Conservation (phyloP, 2,113 vertebrate species). For the Cryptoleucopteryx plumbea region DNA sequence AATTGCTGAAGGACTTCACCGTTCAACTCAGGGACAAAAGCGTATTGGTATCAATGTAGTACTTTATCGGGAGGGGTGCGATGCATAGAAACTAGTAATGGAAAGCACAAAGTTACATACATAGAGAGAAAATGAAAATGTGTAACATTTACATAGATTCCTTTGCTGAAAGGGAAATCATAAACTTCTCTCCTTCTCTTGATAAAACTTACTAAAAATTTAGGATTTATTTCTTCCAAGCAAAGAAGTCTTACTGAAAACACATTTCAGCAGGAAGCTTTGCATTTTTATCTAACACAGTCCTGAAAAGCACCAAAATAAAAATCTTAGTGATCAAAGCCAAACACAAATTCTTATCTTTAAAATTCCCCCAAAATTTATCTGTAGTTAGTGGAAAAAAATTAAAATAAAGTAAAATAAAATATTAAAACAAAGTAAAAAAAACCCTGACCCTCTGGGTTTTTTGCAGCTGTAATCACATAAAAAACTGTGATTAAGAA, state of each 20-base stretch:
- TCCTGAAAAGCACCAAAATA: background rate
- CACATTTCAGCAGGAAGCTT: background rate
- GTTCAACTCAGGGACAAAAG: background rate
- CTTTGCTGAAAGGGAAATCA: background rate
- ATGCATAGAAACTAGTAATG: background rate
- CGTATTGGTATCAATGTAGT: background rate
- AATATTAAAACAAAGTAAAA: background rate
- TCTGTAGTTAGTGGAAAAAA: background rate
- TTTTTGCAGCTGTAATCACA: background rate
- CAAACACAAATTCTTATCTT: background rate
- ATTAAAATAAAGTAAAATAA: background rate
- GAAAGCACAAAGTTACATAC: background rate
- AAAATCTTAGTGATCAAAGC: background rate
- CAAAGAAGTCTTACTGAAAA: background rate
- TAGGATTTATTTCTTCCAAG: background rate
- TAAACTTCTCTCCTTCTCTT: background rate
- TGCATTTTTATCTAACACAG: background rate
- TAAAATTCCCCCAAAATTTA: background rate
- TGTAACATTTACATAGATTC: background rate
- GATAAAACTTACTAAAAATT: background rate
- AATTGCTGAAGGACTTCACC: background rate
- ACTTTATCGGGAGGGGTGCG: background rate
- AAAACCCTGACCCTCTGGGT: rapidly evolving
- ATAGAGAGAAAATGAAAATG: background rate
- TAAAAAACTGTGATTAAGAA: conserved; percentile 7